Conservation (phyloP, 2,797 vertebrate genomes). For the Lithobates sylvaticus region DNA sequence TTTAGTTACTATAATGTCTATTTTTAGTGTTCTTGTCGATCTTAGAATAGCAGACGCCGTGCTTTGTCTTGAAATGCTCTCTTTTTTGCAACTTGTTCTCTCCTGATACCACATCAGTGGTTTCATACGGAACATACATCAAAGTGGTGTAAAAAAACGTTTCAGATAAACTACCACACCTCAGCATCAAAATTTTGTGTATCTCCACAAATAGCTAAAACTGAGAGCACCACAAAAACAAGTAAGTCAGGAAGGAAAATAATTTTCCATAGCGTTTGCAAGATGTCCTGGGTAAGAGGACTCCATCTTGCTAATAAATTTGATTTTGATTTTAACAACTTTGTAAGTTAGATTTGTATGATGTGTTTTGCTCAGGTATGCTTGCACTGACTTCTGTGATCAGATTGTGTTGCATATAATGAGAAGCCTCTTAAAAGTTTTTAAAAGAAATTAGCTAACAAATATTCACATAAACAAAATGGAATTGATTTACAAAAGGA, state of each 20-base stretch:
- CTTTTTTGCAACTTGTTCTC: slow-evolving; percentile 27
- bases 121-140: slow-evolving; percentile 27
- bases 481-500: no score
- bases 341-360: no score
- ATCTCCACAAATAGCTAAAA: not conserved
- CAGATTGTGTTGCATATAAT: no score
- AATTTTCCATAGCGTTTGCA: no score
- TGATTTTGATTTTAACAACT: not conserved
- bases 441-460: no score
- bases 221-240: not conserved
- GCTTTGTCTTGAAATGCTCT: slow-evolving; percentile 10
- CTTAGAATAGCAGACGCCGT: slow-evolving; percentile 23
- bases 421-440: no score
- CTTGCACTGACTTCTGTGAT: no score
- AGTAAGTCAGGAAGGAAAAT: not conserved
- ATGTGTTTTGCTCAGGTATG: no score
- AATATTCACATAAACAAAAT: no score
- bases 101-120: slow-evolving; percentile 27
- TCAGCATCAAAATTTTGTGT: slow-evolving; percentile 8
- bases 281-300: not conserved
- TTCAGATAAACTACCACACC: slow-evolving; percentile 11
- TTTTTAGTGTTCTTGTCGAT: slow-evolving; percentile 14
- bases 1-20: slow-evolving; percentile 29
- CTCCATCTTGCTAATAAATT: not conserved
- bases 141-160: slow-evolving; percentile 8